Evolutionary conservation across 53 echinoderm and acorn worm species (phyloP).

Genomic region (Temnopleurus reevesii): DNA sequence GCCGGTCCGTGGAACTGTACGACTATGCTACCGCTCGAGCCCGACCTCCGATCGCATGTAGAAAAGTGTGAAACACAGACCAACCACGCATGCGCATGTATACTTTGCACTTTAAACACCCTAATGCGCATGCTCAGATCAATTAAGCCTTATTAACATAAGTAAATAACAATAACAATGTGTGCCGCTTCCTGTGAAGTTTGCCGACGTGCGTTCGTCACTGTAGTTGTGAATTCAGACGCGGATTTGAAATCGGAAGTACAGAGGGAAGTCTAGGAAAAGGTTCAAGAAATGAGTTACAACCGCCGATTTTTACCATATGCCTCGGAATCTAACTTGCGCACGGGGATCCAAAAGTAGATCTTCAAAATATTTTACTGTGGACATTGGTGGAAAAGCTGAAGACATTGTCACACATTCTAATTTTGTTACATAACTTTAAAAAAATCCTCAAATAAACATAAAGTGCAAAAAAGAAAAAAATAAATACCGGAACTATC

Average conservation of each 20-base stretch:
- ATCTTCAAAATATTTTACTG: too few species aligned
- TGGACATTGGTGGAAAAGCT: too few species aligned
- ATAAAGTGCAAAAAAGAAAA: too few species aligned
- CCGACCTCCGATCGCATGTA: constrained; percentile 37
- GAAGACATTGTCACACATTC: too few species aligned
- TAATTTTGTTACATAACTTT: too few species aligned
- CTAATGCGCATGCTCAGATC: constrained; percentile 87
- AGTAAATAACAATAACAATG: constrained; percentile 95
- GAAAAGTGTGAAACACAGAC: constrained; percentile 9
- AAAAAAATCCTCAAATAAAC: too few species aligned
- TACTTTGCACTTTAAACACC: constrained; percentile 78
- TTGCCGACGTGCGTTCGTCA: constrained; percentile 56
- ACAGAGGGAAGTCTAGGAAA: not conserved
- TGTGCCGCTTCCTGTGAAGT: constrained; percentile 78
- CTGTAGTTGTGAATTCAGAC: constrained; percentile 35
- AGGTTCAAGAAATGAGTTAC: too few species aligned
- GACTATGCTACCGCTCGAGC: not conserved
- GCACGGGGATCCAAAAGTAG: too few species aligned
- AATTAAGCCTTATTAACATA: constrained; percentile 99
- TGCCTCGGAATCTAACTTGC: too few species aligned
- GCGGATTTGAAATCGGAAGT: not conserved
- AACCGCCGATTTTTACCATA: too few species aligned
- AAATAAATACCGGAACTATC: too few species aligned
- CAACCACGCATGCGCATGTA: constrained; percentile 50
- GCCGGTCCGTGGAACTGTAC: constrained; percentile 43